A percentile compares a stretch with the other conserved stretches of the same genome.
Conservation (phyloP, 2,113 vertebrate genomes). For the Chunga burmeisteri region DNA sequence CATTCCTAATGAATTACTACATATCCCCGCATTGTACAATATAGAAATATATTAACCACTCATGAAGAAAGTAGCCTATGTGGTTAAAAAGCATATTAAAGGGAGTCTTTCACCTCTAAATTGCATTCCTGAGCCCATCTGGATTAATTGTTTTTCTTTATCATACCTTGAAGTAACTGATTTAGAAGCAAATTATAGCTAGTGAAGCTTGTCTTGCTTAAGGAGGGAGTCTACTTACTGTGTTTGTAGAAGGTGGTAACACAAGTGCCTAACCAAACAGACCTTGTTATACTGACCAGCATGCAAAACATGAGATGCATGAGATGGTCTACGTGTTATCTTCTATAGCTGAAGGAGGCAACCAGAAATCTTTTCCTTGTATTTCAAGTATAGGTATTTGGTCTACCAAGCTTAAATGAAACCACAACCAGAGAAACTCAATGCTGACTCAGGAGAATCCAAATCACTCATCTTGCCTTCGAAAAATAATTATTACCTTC, state of each 20-base stretch:
- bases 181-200: not conserved
- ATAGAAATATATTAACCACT: not conserved
- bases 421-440: not conserved
- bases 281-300: not conserved
- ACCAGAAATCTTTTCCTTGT: not conserved
- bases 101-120: not conserved
- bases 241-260: not conserved
- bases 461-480: not conserved
- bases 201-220: not conserved
- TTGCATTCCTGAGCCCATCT: not conserved
- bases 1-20: not conserved
- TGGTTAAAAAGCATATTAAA: not conserved
- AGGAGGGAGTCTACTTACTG: not conserved
- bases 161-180: not conserved
- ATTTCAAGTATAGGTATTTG: not conserved
- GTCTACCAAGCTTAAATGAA: not conserved
- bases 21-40: not conserved
- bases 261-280: not conserved
- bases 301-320: not conserved
- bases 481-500: not conserved
- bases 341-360: not conserved
- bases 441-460: not conserved
- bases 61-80: not conserved
- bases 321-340: not conserved
- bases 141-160: not conserved